Conservation (phyloP, 2,797 vertebrate genomes). For the Phataginus tricuspis region DNA sequence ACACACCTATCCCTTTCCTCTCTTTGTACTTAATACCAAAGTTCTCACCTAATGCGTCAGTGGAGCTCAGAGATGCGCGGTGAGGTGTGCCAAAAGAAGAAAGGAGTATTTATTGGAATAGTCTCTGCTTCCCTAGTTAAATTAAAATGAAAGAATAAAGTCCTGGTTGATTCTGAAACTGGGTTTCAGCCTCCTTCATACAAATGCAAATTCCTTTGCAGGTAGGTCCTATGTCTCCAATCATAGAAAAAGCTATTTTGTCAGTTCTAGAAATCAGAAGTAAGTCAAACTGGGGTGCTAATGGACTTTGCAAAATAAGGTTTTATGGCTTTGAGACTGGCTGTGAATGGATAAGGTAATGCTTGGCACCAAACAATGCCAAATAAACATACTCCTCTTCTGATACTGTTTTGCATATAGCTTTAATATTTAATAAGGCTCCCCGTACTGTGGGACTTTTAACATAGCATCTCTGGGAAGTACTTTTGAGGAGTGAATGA, state of each 20-base stretch:
- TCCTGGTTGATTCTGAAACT: conserved; percentile 68
- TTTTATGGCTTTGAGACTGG: conserved; percentile 57
- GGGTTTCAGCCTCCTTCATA: conserved; percentile 62
- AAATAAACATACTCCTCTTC: conserved; percentile 34
- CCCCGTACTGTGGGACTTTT: conserved; percentile 51
- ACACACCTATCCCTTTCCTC: conserved; percentile 30
- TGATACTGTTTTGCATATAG: conserved; percentile 62
- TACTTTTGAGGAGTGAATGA: neutral
- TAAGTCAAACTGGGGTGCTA: conserved; percentile 61
- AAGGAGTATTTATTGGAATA: conserved; percentile 76
- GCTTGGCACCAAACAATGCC: conserved; percentile 46
- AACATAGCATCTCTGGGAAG: neutral
- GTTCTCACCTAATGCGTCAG: conserved; percentile 80
- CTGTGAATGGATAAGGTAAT: conserved; percentile 66
- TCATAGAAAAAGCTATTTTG: conserved; percentile 70
- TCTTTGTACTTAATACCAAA: conserved; percentile 60
- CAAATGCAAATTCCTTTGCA: conserved; percentile 64
- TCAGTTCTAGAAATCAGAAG: conserved; percentile 64
- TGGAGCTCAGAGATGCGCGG: conserved; percentile 79
- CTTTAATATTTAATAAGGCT: conserved; percentile 58
- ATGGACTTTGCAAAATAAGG: conserved; percentile 66
- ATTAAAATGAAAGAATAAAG: conserved; percentile 75
- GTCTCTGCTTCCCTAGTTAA: conserved; percentile 62
- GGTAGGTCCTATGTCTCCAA: conserved; percentile 55
- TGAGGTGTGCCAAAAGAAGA: conserved; percentile 64